phyloP scores from a whole-genome alignment of 1,140 invertebrate species.

The Stegodyphus mimosarum region DNA sequence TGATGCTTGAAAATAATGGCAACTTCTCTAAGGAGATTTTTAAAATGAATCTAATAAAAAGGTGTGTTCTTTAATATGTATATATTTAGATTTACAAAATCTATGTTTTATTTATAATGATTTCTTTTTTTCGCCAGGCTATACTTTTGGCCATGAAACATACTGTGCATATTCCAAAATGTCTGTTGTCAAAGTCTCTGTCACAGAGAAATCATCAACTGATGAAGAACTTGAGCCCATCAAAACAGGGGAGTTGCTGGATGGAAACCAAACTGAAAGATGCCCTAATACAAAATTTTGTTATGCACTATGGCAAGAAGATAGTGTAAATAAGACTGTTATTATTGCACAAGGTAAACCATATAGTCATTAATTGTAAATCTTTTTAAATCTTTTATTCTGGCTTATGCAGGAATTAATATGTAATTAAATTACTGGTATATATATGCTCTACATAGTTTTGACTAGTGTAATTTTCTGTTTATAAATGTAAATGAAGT shows the following conservation, averaged over 20 bases:
- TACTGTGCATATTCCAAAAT: slow-evolving; percentile 50
- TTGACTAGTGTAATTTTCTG: not conserved
- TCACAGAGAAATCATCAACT: slow-evolving; percentile 11
- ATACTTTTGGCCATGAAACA: slow-evolving; percentile 16
- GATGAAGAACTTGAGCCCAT: slow-evolving; percentile 36
- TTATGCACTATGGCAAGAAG: slow-evolving; percentile 63
- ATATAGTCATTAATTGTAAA: not conserved
- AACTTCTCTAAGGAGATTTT: no score
- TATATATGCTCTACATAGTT: not conserved
- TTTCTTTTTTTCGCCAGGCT: slow-evolving; percentile 4
- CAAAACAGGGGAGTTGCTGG: slow-evolving; percentile 25
- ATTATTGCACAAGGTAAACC: slow-evolving; percentile 64
- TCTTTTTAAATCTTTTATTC: not conserved
- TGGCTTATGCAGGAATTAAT: not conserved
- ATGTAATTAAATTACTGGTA: not conserved
- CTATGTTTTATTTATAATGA: no score
- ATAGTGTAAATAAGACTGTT: slow-evolving; percentile 60
- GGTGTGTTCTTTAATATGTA: not conserved
- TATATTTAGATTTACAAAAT: no score
- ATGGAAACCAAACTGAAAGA: slow-evolving; percentile 63
- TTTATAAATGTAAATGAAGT: not conserved
- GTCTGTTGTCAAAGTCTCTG: slow-evolving; percentile 20
- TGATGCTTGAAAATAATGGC: no score
- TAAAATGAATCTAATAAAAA: no score
- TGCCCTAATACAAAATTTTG: slow-evolving; percentile 62